Base-by-base conservation (phyloP, 2,797 vertebrate species). In the Cryptoprocta ferox region DNA sequence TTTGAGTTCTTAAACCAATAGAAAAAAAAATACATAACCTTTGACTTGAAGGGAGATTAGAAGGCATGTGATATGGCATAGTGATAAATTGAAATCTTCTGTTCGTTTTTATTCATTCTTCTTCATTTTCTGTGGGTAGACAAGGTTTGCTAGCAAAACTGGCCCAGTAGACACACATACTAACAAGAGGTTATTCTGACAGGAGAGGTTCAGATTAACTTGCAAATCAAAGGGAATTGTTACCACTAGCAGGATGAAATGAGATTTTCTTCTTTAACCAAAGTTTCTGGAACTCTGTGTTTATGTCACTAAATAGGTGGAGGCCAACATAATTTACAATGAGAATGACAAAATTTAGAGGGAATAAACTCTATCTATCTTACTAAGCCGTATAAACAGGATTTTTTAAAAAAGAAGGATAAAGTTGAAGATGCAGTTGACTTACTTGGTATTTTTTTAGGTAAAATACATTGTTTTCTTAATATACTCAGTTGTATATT, bases 71-170 rank as follows among this genome's bases (percentile, higher is more conserved):
- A 7, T 75, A 76, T 21, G 39, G 80, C 32, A 48, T 70, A 42
- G 66, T 39, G 91, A 88, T 70, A 63, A 85, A 75, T 86, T 93
- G 86, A 93, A 95, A 95, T 90, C 53, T 65, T 92, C 92, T 90
- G 39, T 93, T 32, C 16, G 30, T 68, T 92, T 89, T 90, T 82
- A 70, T 12, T 95, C 90, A 97, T 96, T 97, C 96, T 85, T 97
- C 97, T 97, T 96, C 93, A 97, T 94, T 95, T 98, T 94, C 95
- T 94, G 59, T 81, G 28, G 32, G 70, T 80, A 92, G 87, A 92
- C 61, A 81, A 90, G 89, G 9, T 81, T 95, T 88, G 37, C 28
- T 63, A 30, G 45, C n/a, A 92, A 45, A 81, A 56, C 32, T 90
- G 71, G 80, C 91, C 92, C 39, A 73, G 5, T 39, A 82, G 94